Evolutionary conservation across 2,113 vertebrate species (phyloP).

Genomic region (Ia io): DNA sequence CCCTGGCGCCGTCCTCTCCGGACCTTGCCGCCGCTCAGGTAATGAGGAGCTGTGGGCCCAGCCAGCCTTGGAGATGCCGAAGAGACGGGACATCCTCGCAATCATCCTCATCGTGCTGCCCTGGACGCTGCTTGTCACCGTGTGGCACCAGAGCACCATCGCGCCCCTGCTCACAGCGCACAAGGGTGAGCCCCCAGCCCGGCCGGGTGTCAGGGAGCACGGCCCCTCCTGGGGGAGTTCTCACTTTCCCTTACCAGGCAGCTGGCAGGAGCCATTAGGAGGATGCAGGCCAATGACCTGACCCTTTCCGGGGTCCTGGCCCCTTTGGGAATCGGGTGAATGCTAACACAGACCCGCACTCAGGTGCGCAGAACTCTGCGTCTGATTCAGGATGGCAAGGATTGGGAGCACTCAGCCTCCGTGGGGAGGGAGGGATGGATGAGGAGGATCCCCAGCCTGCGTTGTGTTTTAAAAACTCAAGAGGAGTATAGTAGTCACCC

Average conservation of each 20-base stretch:
- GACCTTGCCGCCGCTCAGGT: slow-evolving; percentile 88
- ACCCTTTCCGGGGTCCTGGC: background rate
- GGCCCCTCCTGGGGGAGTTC: background rate
- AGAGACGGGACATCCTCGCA: slow-evolving; percentile 99
- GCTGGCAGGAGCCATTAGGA: background rate
- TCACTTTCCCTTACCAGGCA: background rate
- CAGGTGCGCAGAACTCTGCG: fast-evolving
- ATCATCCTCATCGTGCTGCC: slow-evolving; percentile 99
- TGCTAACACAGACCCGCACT: background rate
- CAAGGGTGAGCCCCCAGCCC: slow-evolving; percentile 90
- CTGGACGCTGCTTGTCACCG: slow-evolving; percentile 99
- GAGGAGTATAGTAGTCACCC: background rate
- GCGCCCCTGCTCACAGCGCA: slow-evolving; percentile 94
- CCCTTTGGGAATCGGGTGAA: background rate
- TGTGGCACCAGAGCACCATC: slow-evolving; percentile 98
- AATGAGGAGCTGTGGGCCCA: slow-evolving; percentile 96
- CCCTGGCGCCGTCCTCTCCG: slow-evolving; percentile 52
- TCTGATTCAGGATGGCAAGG: background rate
- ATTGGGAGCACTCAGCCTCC: background rate
- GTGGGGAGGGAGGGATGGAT: fast-evolving
- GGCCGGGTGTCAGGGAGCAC: fast-evolving
- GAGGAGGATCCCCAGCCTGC: background rate
- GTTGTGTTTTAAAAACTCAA: background rate
- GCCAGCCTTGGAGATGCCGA: slow-evolving; percentile 99
- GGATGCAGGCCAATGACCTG: background rate